These are phyloP conservation scores for Rhincodon typus DNA, from an alignment of 2,797 vertebrate genomes.

Conservation along the genomic window DNA sequence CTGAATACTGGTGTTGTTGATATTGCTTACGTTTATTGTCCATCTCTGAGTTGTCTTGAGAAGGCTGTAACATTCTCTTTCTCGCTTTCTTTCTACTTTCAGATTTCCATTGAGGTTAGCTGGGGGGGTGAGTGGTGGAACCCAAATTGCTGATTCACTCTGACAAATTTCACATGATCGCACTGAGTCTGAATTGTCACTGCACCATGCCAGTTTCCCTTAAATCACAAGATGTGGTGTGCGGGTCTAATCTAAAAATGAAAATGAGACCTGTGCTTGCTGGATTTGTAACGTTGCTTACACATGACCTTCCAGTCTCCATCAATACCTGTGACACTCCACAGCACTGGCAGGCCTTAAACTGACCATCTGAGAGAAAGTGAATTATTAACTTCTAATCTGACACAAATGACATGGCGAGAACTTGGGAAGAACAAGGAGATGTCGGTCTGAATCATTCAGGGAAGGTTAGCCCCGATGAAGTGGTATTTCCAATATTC, in stretches of 20 bases:
- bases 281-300: neutral
- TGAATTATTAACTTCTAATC: neutral
- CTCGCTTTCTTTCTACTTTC: neutral
- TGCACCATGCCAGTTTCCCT: neutral
- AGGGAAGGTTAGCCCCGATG: neutral
- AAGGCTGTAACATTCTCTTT: neutral
- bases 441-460: neutral
- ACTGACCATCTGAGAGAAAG: neutral
- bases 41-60: neutral
- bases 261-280: neutral
- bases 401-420: neutral
- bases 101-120: neutral
- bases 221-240: neutral
- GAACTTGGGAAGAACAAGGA: neutral
- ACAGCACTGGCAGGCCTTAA: neutral
- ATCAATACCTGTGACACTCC: neutral
- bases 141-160: neutral
- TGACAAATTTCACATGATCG: neutral
- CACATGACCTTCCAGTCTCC: neutral
- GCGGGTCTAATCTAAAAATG: neutral
- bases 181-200: neutral
- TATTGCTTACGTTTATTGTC: neutral
- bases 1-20: neutral
- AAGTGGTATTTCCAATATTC: neutral
- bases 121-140: neutral